Evolutionary conservation across 2,888 invertebrate species (phyloP), one percentile per base, ranked within the genome.

Genomic region (Sialis lutaria): DNA sequence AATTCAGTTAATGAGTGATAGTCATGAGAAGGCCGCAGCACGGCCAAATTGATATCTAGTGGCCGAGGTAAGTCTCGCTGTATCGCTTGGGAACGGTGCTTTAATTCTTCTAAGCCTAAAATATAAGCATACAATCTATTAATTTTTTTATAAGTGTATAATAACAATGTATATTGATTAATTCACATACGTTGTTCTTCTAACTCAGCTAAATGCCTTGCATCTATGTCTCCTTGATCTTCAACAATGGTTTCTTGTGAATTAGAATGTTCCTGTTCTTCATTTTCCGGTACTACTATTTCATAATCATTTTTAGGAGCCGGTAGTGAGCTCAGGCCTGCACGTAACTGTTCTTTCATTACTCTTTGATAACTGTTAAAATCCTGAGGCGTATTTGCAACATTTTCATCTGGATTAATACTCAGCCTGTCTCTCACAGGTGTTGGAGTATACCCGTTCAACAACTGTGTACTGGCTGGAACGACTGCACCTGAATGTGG

Each of bases 251-350:
- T 55, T 5, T 50, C 50, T 10, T 44, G 45, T 4, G 37, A 31
- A 13, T 47, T 13, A n/a, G n/a, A 68, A 41, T 63, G 12, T 2
- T 66, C 67, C 10, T 70, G 68, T 22, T 68, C 68, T 44, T 71
- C 72, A 46, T 80, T 76, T 51, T 93, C 93, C 0, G 96, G 95
- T 9, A 96, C 88, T 40, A 97, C 95, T 57, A 97, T 95, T 69
- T 98, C 97, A 64, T 93, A 99, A 67, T 99, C 97, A 62, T 99
- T 97, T 55, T 86, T 84, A 0, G 98, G 97, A 1, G 77, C 66
- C 2, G 98, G 98, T 49, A 99, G 68, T 1, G 80, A 69, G 30
- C 82, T 79, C 31, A 97, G 68, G 1, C 88, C 86, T 51, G 77
- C 75, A 40, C 82, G 78, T 22, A 95, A 72, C 47, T 84, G 77